Percentiles rank a stretch among this genome's conserved stretches.
Conservation (phyloP, 2,797 vertebrate species). For the Ptychobarbus kaznakovi region DNA sequence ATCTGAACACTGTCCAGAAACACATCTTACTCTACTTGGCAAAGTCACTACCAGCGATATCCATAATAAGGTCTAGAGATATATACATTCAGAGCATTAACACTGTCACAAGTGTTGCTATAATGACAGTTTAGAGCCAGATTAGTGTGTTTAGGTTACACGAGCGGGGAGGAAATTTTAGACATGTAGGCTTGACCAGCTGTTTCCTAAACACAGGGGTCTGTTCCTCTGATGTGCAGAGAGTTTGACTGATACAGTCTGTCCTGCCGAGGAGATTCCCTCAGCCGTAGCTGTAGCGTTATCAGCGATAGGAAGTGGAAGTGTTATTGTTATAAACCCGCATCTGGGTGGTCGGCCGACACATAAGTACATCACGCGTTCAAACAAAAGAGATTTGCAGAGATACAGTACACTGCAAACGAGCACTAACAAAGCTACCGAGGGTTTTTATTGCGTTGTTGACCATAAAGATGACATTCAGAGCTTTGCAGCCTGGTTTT, state of each 20-base stretch:
- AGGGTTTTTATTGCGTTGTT: neutral
- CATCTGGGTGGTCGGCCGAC: conserved; percentile 76
- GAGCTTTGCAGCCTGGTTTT: neutral
- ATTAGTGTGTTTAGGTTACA: conserved; percentile 51
- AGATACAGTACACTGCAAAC: conserved; percentile 42
- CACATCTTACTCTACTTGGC: conserved; percentile 5
- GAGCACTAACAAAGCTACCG: conserved; percentile 19
- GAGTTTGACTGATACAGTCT: conserved; percentile 59
- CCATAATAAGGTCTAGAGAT: neutral
- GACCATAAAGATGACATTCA: neutral
- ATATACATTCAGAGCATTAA: conserved; percentile 33
- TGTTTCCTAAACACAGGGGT: conserved; percentile 65
- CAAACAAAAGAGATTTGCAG: conserved; percentile 52
- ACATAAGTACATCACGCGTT: conserved; percentile 16
- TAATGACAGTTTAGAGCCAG: conserved; percentile 44
- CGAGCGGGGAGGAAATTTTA: conserved; percentile 37
- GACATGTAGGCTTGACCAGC: conserved; percentile 63
- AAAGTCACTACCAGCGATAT: neutral
- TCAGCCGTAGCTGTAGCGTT: conserved; percentile 62
- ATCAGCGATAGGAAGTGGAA: conserved; percentile 72
- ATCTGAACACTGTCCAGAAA: neutral
- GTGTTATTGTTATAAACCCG: conserved; percentile 76
- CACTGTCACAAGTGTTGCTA: conserved; percentile 31
- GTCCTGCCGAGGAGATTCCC: conserved; percentile 56
- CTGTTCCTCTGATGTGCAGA: conserved; percentile 63